phyloP scores from a whole-genome alignment of 1,140 invertebrate genomes.

The Drosophila albomicans region DNA sequence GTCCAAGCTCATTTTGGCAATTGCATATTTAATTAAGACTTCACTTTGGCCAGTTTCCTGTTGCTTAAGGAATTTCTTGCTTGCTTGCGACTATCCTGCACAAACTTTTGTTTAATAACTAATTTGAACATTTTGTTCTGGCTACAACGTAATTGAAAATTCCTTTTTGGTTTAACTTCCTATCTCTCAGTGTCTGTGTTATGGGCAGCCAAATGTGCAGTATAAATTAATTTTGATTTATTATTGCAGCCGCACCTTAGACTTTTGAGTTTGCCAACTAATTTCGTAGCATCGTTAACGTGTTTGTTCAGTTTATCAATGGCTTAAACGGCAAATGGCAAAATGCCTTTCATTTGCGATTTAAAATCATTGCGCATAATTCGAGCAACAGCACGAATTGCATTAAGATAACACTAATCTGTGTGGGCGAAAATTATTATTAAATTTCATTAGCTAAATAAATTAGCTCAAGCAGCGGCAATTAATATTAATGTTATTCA shows the following conservation, averaged over 20 bases:
- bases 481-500: background rate
- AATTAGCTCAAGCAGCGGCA: constrained; percentile 7
- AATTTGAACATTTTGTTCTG: constrained; percentile 67
- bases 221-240: constrained; percentile 72
- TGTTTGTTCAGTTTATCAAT: constrained; percentile 12
- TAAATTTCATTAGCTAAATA: constrained; percentile 12
- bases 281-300: constrained; percentile 30
- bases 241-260: constrained; percentile 32
- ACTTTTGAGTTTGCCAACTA: constrained; percentile 36
- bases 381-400: constrained; percentile 2
- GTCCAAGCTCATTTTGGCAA: constrained; percentile 44
- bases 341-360: background rate
- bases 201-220: constrained; percentile 19
- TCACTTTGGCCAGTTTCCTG: constrained; percentile 2
- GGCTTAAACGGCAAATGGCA: constrained; percentile 4
- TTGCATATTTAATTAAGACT: constrained; percentile 67
- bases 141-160: constrained; percentile 68
- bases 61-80: too few species aligned
- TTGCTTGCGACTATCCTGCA: too few species aligned
- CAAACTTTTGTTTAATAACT: constrained; percentile 71
- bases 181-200: constrained; percentile 8
- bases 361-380: constrained; percentile 60
- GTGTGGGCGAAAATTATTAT: background rate
- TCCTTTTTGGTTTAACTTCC: constrained; percentile 57
- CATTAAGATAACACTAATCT: constrained; percentile 17